phyloP scores from a whole-genome alignment of 2,888 invertebrate genomes.

The Heliconius ismenius region DNA sequence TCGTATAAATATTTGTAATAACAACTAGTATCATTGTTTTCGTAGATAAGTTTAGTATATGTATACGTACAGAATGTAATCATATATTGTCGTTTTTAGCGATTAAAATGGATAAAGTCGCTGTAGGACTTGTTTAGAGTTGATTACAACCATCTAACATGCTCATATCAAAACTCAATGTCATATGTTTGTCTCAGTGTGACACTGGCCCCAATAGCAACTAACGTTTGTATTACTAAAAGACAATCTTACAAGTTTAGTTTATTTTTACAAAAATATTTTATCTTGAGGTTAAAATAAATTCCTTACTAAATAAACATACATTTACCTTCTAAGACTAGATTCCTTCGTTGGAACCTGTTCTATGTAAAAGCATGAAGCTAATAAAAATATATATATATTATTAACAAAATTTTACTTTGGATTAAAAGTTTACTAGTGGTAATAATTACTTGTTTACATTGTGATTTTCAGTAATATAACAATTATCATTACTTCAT shows the following conservation, averaged over 20 bases:
- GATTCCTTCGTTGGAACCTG: background rate
- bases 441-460: background rate
- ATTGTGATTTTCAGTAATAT: background rate
- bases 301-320: background rate
- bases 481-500: background rate
- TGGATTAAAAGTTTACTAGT: background rate
- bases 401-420: background rate
- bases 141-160: slow-evolving; percentile 42
- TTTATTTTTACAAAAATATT: background rate
- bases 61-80: slow-evolving; percentile 51
- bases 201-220: slow-evolving; percentile 49
- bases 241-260: slow-evolving; percentile 14
- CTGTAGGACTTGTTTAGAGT: slow-evolving; percentile 41
- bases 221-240: slow-evolving; percentile 32
- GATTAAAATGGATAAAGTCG: slow-evolving; percentile 43
- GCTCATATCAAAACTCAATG: slow-evolving; percentile 48
- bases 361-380: too few species aligned
- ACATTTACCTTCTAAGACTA: background rate
- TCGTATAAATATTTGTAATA: slow-evolving; percentile 56
- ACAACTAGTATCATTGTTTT: slow-evolving; percentile 71
- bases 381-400: background rate
- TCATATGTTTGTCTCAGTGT: slow-evolving; percentile 47
- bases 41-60: slow-evolving; percentile 58
- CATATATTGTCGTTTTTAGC: slow-evolving; percentile 47
- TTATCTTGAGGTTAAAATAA: background rate